phyloP scores from a whole-genome alignment of 2,797 vertebrate species.

The Catamblyrhynchus diadema region DNA sequence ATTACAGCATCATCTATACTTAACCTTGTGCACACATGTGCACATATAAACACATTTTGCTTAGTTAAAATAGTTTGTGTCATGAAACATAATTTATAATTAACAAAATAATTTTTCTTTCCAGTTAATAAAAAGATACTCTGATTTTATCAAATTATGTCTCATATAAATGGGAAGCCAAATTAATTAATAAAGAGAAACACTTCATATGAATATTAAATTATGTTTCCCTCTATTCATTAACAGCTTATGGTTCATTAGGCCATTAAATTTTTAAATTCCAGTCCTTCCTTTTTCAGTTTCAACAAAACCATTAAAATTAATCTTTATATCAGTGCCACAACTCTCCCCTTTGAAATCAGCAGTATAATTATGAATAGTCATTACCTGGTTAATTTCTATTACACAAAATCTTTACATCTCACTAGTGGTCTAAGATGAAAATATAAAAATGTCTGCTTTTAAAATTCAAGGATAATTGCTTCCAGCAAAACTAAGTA shows the following conservation, averaged over 20 bases:
- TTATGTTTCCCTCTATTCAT: neutral
- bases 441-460: neutral
- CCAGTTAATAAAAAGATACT: neutral
- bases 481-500: neutral
- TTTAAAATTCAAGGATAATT: neutral
- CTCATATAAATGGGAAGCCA: neutral
- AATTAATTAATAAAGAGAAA: neutral
- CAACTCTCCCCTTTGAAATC: neutral
- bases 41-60: neutral
- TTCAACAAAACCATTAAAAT: neutral
- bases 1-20: neutral
- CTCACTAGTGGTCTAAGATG: neutral
- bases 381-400: neutral
- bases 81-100: neutral
- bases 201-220: neutral
- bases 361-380: neutral
- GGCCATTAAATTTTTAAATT: neutral
- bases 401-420: neutral
- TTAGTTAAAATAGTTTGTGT: neutral
- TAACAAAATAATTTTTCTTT: neutral
- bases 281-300: neutral
- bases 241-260: neutral
- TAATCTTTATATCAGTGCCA: neutral
- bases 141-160: neutral
- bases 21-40: neutral